Percentiles rank a stretch among this genome's conserved stretches.
phyloP scores from a whole-genome alignment of 2,113 vertebrate species.

The Heterocephalus glaber region DNA sequence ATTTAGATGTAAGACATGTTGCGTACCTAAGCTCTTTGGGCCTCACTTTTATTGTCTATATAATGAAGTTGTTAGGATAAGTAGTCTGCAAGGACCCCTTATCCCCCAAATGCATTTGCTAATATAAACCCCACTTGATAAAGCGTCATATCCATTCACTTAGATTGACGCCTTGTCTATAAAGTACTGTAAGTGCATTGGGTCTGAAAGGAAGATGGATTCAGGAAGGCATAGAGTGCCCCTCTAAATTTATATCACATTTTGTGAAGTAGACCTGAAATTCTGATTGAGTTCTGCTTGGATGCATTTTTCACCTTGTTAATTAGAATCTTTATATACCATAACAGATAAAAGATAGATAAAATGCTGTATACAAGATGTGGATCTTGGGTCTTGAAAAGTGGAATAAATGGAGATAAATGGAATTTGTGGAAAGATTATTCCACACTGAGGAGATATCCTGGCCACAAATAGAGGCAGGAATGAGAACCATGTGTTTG shows the following conservation, averaged over 20 bases:
- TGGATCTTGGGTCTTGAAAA: not conserved
- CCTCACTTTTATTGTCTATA: not conserved
- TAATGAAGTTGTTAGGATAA: not conserved
- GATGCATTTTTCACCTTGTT: not conserved
- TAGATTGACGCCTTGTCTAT: not conserved
- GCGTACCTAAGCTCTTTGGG: not conserved
- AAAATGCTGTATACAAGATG: not conserved
- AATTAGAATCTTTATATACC: not conserved
- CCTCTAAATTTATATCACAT: not conserved
- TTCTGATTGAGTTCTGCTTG: not conserved
- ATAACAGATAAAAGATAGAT: not conserved
- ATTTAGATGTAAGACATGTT: not conserved
- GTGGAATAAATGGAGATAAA: not conserved
- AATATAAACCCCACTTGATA: not conserved
- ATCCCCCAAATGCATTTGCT: not conserved
- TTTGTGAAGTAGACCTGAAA: not conserved
- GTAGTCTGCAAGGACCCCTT: not conserved
- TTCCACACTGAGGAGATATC: not conserved
- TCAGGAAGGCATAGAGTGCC: not conserved
- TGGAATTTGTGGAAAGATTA: not conserved
- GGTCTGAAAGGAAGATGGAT: not conserved
- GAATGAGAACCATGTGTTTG: not conserved
- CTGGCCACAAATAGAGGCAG: not conserved
- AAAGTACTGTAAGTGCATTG: not conserved
- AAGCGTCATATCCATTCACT: not conserved